Base-by-base conservation (phyloP, 2,113 vertebrate genomes). In the Chionodraco myersi region DNA sequence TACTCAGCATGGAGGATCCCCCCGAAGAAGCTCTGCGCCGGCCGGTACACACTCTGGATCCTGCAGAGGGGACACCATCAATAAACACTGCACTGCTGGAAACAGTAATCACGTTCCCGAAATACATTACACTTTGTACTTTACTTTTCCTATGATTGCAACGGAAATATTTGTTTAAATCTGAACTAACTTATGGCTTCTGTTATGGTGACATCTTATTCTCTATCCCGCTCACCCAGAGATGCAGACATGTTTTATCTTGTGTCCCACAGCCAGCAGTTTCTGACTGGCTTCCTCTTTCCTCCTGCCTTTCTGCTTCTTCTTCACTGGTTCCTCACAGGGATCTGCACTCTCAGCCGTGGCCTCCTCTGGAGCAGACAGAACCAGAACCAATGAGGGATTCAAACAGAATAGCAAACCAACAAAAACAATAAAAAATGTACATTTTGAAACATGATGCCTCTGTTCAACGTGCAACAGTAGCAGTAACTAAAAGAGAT, bases 1-100 rank as follows among this genome's bases (percentile, higher is more conserved):
- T 95, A 96, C 77, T 96, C 90, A 0, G 94, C 95, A 51, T 96
- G 94, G 62, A 98, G 89, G 34, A 98, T 96, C 36, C 96, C 93
- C 0, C 59, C 4, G 92, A 97, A 96, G 95, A 99, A 99, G 0
- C 44, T 18, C 0, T 83, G 79, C 72, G 94, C 60, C 0, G 98
- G 97, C 51, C 1, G 91, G 80, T 94, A 97, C 1, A 91, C 1
- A 3, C 89, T 88, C 59, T 59, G 92, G 1, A 92, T 48, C 1
- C 97, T 97, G 92, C 58, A 89, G 30, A 68, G 58, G 45, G 15
- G 72, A 36, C 36, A 36, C 36, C 36, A 36, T 36, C 36, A 30
- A 63, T 15, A 62, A 47, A 21, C 30, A 21, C 45, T 59, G 49
- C 21, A 51, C 66, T 23, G 18, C 6, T 14, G 16, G 8, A 30